A percentile compares a stretch with the other conserved stretches of the same genome.
Conservation (phyloP, 2,888 invertebrate species). For the Philereme vetulata region DNA sequence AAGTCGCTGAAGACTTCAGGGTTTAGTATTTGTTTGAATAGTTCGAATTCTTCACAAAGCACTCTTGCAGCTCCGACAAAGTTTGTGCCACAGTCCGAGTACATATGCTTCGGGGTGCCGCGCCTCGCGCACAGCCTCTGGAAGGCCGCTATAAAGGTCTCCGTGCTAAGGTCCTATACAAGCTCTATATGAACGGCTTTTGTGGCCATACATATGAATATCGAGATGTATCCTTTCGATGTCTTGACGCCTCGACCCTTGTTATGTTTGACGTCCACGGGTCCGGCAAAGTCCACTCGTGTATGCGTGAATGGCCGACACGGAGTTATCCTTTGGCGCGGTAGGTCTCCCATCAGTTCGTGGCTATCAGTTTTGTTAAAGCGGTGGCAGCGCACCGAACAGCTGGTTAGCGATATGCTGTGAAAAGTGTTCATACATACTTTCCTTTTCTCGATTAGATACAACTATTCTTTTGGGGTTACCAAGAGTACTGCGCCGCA, state of each 20-base stretch:
- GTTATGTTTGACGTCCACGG: constrained; percentile 4
- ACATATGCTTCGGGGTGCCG: constrained; percentile 4
- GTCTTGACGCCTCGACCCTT: constrained; percentile 20
- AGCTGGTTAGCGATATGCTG: too few relatives aligned
- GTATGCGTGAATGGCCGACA: constrained; percentile 20
- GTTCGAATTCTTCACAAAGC: not conserved
- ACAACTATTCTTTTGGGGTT: too few relatives aligned
- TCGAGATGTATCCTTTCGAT: constrained; percentile 27
- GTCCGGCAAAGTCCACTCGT: constrained; percentile 26
- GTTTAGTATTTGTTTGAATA: not conserved
- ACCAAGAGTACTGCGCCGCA: too few relatives aligned
- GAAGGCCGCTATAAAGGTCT: constrained; percentile 22
- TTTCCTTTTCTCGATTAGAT: too few relatives aligned
- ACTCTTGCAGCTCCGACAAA: constrained; percentile 15
- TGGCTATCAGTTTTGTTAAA: too few relatives aligned
- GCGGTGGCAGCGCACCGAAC: too few relatives aligned
- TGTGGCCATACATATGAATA: too few relatives aligned
- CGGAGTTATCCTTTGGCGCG: constrained; percentile 15
- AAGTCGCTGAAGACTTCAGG: not conserved
- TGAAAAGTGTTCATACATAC: too few relatives aligned
- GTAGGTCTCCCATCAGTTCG: constrained; percentile 29
- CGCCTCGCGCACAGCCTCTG: constrained; percentile 21
- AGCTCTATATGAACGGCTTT: too few relatives aligned
- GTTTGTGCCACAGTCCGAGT: not conserved
- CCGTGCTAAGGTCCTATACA: constrained; percentile 17